Evolutionary conservation across 1,140 invertebrate genomes (phyloP).

Genomic region (Lordiphosa mommai): DNA sequence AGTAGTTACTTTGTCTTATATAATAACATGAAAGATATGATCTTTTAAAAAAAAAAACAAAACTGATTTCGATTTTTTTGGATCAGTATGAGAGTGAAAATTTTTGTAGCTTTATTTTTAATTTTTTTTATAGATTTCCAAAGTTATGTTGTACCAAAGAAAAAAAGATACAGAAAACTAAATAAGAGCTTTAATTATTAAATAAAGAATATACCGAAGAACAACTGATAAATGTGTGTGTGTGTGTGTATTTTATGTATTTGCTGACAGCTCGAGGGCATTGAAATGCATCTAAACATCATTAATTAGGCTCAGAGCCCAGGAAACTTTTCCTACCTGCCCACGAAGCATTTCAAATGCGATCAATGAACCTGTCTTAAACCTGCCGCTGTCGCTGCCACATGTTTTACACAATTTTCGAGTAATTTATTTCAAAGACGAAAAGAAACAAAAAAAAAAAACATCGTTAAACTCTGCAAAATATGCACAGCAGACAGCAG

Average conservation of each 20-base stretch:
- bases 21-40: slow-evolving; percentile 51
- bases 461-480: slow-evolving; percentile 63
- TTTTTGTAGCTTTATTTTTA: slow-evolving; percentile 49
- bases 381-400: slow-evolving; percentile 22
- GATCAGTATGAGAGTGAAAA: slow-evolving; percentile 55
- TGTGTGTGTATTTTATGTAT: slow-evolving; percentile 3
- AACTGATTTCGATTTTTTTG: slow-evolving; percentile 67
- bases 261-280: slow-evolving; percentile 47
- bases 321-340: slow-evolving; percentile 4
- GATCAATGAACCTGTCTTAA: slow-evolving; percentile 69
- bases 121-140: slow-evolving; percentile 51
- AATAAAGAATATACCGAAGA: slow-evolving; percentile 69
- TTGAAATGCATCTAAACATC: slow-evolving; percentile 49
- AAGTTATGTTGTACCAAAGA: slow-evolving; percentile 20
- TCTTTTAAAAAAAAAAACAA: slow-evolving; percentile 39
- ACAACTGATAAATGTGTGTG: slow-evolving; percentile 41
- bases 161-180: slow-evolving; percentile 48
- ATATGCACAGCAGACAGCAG: slow-evolving; percentile 26
- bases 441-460: neutral
- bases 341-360: slow-evolving; percentile 63
- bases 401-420: slow-evolving; percentile 61
- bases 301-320: slow-evolving; percentile 52
- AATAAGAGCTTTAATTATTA: slow-evolving; percentile 78
- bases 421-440: slow-evolving; percentile 63
- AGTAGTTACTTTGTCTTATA: slow-evolving; percentile 76